Evolutionary conservation across 2,113 vertebrate genomes (phyloP).

Genomic region (Marmota monax): DNA sequence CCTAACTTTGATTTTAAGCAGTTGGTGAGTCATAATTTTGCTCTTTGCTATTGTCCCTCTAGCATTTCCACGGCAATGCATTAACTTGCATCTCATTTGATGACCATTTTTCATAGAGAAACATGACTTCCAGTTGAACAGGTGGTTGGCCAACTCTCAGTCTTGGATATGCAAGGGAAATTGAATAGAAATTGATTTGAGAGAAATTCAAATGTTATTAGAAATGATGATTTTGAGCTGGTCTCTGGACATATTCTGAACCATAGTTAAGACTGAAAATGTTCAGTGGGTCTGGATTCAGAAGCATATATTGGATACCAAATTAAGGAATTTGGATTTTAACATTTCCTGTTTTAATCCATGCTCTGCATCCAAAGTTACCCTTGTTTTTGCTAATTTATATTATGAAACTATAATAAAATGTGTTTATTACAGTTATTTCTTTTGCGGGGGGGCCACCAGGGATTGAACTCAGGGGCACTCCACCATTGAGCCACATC

Average conservation of each 20-base stretch:
- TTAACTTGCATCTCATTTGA: neutral
- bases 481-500: too few species aligned
- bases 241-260: neutral
- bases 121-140: slow-evolving; percentile 11
- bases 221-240: slow-evolving; percentile 20
- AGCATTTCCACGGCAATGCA: neutral
- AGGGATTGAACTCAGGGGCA: too few species aligned
- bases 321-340: slow-evolving; percentile 33
- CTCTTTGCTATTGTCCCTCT: neutral
- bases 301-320: neutral
- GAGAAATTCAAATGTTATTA: neutral
- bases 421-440: neutral
- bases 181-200: slow-evolving; percentile 43
- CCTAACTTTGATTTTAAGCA: neutral
- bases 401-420: slow-evolving; percentile 48
- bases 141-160: neutral
- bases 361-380: neutral
- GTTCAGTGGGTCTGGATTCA: neutral
- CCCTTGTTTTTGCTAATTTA: slow-evolving; percentile 28
- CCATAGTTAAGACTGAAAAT: slow-evolving; percentile 1
- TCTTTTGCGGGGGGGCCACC: neutral
- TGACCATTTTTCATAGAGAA: slow-evolving; percentile 17
- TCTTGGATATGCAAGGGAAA: neutral
- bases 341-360: neutral
- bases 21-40: neutral